Evolutionary conservation across 1,140 invertebrate species (phyloP).

Genomic region (Heliconius eleuchia): DNA sequence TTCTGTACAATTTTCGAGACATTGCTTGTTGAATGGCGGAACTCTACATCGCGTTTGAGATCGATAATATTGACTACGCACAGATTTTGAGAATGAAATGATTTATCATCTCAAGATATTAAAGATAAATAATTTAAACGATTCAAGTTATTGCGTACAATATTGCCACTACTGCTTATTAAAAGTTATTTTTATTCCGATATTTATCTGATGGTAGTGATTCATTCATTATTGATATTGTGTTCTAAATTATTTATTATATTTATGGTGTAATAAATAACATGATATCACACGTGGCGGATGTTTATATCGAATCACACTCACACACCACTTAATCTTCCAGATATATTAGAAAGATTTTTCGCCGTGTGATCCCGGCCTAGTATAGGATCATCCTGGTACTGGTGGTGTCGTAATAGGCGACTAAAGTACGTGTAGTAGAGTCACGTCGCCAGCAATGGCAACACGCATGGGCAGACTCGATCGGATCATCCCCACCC

Average conservation of each 20-base stretch:
- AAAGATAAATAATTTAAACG: background rate
- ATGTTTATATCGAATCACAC: background rate
- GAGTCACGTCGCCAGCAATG: no score
- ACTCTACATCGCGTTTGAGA: no score
- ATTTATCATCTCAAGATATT: background rate
- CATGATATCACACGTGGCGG: slow-evolving; percentile 1
- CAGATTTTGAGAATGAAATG: background rate
- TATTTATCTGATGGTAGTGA: background rate
- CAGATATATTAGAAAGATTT: no score
- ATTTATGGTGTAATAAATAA: background rate
- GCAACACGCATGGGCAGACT: no score
- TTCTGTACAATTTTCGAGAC: no score
- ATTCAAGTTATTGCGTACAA: background rate
- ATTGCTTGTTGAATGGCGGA: no score
- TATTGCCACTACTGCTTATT: background rate
- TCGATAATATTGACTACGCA: no score
- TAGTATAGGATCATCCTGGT: no score
- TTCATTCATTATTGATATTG: background rate
- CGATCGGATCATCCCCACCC: no score
- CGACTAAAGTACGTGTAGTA: no score
- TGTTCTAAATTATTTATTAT: background rate
- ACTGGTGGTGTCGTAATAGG: no score
- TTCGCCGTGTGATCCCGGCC: no score
- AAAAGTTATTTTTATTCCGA: background rate
- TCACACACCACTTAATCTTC: background rate